phyloP scores from a whole-genome alignment of 2,797 vertebrate species.

The Neopelma chrysocephalum region DNA sequence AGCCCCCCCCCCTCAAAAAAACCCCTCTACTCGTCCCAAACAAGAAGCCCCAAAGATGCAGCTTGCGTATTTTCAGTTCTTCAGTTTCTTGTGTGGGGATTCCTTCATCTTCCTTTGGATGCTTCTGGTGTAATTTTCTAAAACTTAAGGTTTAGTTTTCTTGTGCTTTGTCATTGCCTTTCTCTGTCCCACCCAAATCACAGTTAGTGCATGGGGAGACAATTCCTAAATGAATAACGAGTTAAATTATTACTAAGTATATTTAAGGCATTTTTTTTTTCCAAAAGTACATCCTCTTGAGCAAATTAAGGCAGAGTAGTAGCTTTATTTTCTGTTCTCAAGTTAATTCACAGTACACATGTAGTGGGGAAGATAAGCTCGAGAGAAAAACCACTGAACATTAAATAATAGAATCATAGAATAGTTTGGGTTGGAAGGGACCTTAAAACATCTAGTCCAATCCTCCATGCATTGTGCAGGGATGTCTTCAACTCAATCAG shows the following conservation, averaged over 20 bases:
- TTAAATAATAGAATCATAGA: background rate
- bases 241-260: background rate
- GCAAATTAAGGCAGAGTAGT: background rate
- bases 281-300: background rate
- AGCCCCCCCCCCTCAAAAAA: accelerated
- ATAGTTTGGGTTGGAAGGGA: background rate
- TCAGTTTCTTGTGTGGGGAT: background rate
- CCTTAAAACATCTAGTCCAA: background rate
- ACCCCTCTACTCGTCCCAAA: background rate
- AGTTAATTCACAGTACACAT: background rate
- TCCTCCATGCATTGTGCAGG: background rate
- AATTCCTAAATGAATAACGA: background rate
- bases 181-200: background rate
- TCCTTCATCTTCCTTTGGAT: background rate
- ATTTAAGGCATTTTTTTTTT: background rate
- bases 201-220: background rate
- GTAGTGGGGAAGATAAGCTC: background rate
- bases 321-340: background rate
- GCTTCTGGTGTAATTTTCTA: background rate
- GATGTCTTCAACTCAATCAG: background rate
- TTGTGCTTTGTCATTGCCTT: background rate
- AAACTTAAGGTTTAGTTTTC: background rate
- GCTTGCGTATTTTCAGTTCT: background rate
- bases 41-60: background rate
- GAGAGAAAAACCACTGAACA: background rate